Evolutionary conservation across 2,888 invertebrate genomes (phyloP), one percentile per base, ranked within the genome.

Genomic region (Antheraea assamensis): DNA sequence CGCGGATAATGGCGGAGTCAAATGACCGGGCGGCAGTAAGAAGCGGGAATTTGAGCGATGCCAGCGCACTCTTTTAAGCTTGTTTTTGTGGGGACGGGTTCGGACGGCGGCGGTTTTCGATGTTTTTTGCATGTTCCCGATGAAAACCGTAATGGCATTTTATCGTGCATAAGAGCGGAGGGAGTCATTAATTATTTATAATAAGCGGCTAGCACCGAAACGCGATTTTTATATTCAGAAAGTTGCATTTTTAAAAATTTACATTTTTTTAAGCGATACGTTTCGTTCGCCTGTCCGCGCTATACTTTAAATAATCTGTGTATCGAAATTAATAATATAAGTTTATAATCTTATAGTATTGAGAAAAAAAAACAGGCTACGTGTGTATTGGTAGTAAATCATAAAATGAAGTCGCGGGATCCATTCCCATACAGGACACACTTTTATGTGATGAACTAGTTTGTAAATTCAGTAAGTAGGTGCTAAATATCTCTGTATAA

Each of bases 121-220:
- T 79, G 85, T 92, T 93, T 94, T 94, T 94, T 93, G 88, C 88
- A 85, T 84, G 88, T 83, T 87, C 86, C 87, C 90, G 89, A 93
- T 93, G 93, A 94, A 94, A 94, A 94, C 93, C 93, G 91, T 94
- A 94, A 94, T 93, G 93, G 94, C 94, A 94, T 94, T 93, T 94
- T 93, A 93, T 93, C 91, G 93, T 93, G 93, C 93, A 93, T 94
- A 93, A 92, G 90, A 92, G 92, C 88, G 89, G 83, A 85, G 90
- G 61, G 90, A 92, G 92, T 94, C 94, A 94, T 94, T 94, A 94
- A 94, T 94, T 93, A 94, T 94, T 94, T 94, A 94, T 94, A 94
- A 93, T 93, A 94, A 93, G 91, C 89, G 88, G 86, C 90, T 93
- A 93, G 93, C 90, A 90, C 90, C 88, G 87, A 92, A 90, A 87